Evolutionary conservation across 2,888 invertebrate species (phyloP).

Genomic region (Zelleria hepariella): DNA sequence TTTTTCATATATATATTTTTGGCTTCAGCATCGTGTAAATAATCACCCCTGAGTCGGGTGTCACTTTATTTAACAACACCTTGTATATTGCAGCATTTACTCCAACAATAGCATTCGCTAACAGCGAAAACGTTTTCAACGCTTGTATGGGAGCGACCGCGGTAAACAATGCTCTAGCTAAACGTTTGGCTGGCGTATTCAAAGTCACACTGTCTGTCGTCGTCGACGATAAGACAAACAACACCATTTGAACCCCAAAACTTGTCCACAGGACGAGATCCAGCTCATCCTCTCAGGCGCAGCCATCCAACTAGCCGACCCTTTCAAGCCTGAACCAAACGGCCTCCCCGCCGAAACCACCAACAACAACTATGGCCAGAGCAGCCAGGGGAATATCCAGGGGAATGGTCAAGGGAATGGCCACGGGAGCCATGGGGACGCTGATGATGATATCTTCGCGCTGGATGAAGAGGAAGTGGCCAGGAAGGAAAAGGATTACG

Average conservation of each 20-base stretch:
- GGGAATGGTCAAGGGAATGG: conserved; percentile 11
- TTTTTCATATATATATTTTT: too few species aligned
- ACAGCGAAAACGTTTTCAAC: too few species aligned
- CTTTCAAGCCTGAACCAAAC: conserved; percentile 24
- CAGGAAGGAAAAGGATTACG: background rate
- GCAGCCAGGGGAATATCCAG: conserved; percentile 11
- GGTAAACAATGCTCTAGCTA: too few species aligned
- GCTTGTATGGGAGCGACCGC: too few species aligned
- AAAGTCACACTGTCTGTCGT: too few species aligned
- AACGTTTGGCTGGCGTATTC: too few species aligned
- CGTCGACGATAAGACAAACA: too few species aligned
- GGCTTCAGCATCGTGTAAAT: too few species aligned
- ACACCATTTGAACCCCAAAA: background rate
- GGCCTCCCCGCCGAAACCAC: conserved; percentile 14
- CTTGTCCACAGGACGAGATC: conserved; percentile 70
- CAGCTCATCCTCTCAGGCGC: conserved; percentile 82
- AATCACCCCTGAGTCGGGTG: too few species aligned
- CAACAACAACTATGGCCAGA: conserved; percentile 12
- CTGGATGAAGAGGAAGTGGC: conserved; percentile 81
- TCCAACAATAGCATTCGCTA: too few species aligned
- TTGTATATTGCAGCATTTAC: too few species aligned
- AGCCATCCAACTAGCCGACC: conserved; percentile 74
- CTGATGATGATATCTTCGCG: conserved; percentile 86
- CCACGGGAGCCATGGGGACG: conserved; percentile 54
- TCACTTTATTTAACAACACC: too few species aligned